A percentile compares a stretch with the other conserved stretches of the same genome.
phyloP scores from a whole-genome alignment of 1,140 invertebrate species.

The Scaptomyza pallida region DNA sequence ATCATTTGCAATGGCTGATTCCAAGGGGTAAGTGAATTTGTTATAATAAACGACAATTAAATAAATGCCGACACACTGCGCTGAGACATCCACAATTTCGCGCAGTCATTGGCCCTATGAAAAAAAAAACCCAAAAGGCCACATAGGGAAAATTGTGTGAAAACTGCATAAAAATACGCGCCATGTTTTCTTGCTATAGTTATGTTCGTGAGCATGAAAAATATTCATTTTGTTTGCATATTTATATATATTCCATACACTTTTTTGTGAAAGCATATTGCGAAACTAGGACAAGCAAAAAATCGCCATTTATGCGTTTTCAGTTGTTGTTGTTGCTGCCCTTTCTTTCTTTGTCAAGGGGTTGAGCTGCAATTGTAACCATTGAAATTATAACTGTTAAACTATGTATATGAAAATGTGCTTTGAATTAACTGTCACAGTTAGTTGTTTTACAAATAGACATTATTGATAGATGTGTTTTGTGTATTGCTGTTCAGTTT shows the following conservation, averaged over 20 bases:
- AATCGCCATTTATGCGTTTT: constrained; percentile 63
- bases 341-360: constrained; percentile 44
- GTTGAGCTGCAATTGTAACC: not conserved
- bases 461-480: not conserved
- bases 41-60: constrained; percentile 11
- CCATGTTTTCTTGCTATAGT: not conserved
- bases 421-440: not conserved
- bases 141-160: constrained; percentile 53
- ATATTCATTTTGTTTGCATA: not conserved
- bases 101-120: constrained; percentile 68
- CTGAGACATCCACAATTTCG: constrained; percentile 59
- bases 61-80: constrained; percentile 53
- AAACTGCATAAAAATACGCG: constrained; percentile 7
- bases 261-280: constrained; percentile 19
- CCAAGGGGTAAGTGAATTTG: constrained; percentile 70
- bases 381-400: not conserved
- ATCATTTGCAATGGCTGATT: constrained; percentile 65
- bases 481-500: not conserved
- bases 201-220: not conserved
- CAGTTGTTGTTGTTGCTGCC: constrained; percentile 44
- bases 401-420: constrained; percentile 6
- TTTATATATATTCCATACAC: not conserved
- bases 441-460: not conserved
- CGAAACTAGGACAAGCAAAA: constrained; percentile 64
- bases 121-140: constrained; percentile 58